Base-by-base conservation (phyloP, 2,113 vertebrate genomes). In the Vimba vimba region DNA sequence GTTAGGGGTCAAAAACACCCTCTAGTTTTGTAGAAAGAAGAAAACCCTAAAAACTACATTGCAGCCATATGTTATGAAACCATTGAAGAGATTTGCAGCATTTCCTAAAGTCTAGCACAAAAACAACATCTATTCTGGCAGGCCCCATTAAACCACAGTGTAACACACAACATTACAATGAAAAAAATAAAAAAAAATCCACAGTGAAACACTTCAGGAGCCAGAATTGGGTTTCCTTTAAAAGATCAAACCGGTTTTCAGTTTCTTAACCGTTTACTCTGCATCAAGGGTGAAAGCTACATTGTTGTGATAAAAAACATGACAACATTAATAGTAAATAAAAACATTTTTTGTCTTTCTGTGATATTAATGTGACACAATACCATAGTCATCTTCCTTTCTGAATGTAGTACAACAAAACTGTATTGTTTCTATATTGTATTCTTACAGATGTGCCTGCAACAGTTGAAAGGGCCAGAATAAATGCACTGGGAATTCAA, bases 1-100 rank as follows among this genome's bases (percentile, higher is more conserved):
- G 90, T 92, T 74, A 83, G 78, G 84, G 27, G 74, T 87, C 83
- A 85, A 93, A 93, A 93, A 92, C 59, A 89, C 60, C 79, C 78
- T 60, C 55, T 88, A 90, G 78, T 89, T 87, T 92, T 86, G 81
- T 74, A 88, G 25, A 89, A 80, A 82, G 8, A 68, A 80, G 43
- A 89, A 55, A 78, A 47, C 73, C 52, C 74, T 88, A 80, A 87
- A 66, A 47, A 60, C 79, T 81, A 87, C 87, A 85, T 81, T 79
- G 74, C 69, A 87, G 62, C 75, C 25, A 47, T 43, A 30, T 27
- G 30, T 81, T 84, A 66, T 84, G 47, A 69, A 84, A 73, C 15
- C 8, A 66, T 30, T 27, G 64, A 83, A 76, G 64, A 84, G 45
- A 69, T 36, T 64, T 73, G 73, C 85, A 86, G 78, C 30, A 86